Conservation (phyloP, 2,113 vertebrate genomes). For the Cisticola juncidis region DNA sequence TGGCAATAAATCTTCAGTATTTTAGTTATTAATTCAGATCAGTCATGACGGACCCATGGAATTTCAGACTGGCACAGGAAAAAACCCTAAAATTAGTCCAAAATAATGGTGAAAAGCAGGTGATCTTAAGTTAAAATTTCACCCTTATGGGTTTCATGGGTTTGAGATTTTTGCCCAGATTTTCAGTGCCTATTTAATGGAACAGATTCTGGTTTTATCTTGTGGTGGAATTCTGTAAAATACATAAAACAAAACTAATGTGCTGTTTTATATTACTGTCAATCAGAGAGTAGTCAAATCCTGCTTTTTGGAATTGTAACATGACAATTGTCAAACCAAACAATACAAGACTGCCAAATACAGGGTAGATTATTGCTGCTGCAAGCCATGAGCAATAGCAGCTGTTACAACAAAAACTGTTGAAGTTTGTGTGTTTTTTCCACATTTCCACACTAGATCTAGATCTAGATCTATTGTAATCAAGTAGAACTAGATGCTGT, state of each 20-base stretch:
- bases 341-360: neutral
- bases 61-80: neutral
- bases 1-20: conserved; percentile 30
- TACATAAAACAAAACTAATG: neutral
- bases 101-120: neutral
- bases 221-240: neutral
- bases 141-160: neutral
- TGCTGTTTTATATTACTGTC: neutral
- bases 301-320: neutral
- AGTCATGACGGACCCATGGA: neutral
- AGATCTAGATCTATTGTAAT: neutral
- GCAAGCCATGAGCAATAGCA: neutral
- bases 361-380: neutral
- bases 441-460: neutral
- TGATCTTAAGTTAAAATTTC: neutral
- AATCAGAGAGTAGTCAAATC: neutral
- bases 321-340: neutral
- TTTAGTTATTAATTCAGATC: conserved; percentile 56
- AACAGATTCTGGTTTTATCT: neutral
- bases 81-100: neutral
- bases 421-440: neutral
- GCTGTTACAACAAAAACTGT: neutral
- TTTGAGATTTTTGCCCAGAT: neutral
- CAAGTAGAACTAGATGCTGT: neutral
- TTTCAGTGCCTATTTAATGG: neutral